These are phyloP conservation scores for Busseola fusca DNA, from an alignment of 2,888 invertebrate genomes.

Conservation along the genomic window DNA sequence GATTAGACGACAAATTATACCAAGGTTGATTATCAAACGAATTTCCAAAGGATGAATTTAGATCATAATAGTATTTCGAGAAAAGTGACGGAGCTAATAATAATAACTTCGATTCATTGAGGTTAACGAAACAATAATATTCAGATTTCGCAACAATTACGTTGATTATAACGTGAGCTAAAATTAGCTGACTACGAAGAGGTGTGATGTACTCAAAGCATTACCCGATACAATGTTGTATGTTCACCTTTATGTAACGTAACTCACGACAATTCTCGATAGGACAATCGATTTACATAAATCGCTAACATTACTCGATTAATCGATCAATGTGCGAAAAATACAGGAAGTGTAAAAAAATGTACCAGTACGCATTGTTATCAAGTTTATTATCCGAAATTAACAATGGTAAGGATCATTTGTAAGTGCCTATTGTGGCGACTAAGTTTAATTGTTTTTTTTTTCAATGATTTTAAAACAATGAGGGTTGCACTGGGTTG, in stretches of 20 bases:
- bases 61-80: conserved; percentile 14
- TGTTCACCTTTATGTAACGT: conserved; percentile 67
- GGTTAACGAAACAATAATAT: conserved; percentile 65
- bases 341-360: conserved; percentile 81
- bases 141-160: conserved; percentile 74
- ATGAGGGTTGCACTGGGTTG: conserved; percentile 67
- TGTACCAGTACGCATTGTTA: conserved; percentile 72
- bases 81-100: conserved; percentile 41
- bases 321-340: conserved; percentile 66
- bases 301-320: conserved; percentile 55
- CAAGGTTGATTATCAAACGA: conserved; percentile 31
- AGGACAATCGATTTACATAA: conserved; percentile 59
- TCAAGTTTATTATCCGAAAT: conserved; percentile 76
- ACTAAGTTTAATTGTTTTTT: conserved; percentile 74
- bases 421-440: conserved; percentile 79
- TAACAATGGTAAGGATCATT: conserved; percentile 83
- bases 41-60: conserved; percentile 10
- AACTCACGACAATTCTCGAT: conserved; percentile 49
- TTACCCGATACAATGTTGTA: conserved; percentile 21
- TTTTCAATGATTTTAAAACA: conserved; percentile 75
- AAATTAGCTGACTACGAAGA: conserved; percentile 21
- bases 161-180: conserved; percentile 68
- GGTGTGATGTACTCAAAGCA: conserved; percentile 21
- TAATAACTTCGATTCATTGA: conserved; percentile 54
- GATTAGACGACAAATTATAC: conserved; percentile 17